Evolutionary conservation across 2,113 vertebrate species (phyloP).

Genomic region (Corapipo altera): DNA sequence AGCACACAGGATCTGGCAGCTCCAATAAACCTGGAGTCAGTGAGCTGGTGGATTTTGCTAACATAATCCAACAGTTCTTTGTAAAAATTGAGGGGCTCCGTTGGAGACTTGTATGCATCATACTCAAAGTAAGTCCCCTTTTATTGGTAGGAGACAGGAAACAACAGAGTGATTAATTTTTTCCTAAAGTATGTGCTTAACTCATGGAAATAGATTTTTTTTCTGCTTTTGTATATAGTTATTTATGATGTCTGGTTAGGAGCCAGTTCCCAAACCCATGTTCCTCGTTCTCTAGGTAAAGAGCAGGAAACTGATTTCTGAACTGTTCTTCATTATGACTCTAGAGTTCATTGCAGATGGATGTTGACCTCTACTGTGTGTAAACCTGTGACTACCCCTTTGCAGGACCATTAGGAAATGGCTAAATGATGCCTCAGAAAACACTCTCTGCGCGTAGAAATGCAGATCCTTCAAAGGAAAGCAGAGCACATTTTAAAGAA

Average conservation of each 20-base stretch:
- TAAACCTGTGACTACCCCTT: neutral
- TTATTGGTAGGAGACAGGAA: conserved; percentile 35
- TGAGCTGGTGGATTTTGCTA: neutral
- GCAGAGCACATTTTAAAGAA: neutral
- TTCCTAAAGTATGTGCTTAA: conserved; percentile 29
- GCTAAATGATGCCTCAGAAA: neutral
- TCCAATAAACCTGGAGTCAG: neutral
- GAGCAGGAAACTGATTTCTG: conserved; percentile 18
- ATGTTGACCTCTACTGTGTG: neutral
- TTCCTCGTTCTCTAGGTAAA: neutral
- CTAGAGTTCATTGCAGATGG: neutral
- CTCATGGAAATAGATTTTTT: conserved; percentile 11
- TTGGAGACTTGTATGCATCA: neutral
- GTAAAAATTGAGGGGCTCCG: neutral
- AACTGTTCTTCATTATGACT: neutral
- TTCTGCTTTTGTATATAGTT: neutral
- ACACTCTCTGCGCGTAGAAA: neutral
- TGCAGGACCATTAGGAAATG: neutral
- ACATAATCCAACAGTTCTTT: neutral
- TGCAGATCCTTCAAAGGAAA: neutral
- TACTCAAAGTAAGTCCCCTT: neutral
- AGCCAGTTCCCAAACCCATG: conserved; percentile 11
- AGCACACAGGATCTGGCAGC: neutral
- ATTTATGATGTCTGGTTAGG: neutral
- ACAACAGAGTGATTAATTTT: conserved; percentile 29